Percentiles rank a stretch among this genome's conserved stretches.
These are phyloP conservation scores for Microchirus variegatus DNA, from an alignment of 2,797 vertebrate genomes.

Conservation along the genomic window DNA sequence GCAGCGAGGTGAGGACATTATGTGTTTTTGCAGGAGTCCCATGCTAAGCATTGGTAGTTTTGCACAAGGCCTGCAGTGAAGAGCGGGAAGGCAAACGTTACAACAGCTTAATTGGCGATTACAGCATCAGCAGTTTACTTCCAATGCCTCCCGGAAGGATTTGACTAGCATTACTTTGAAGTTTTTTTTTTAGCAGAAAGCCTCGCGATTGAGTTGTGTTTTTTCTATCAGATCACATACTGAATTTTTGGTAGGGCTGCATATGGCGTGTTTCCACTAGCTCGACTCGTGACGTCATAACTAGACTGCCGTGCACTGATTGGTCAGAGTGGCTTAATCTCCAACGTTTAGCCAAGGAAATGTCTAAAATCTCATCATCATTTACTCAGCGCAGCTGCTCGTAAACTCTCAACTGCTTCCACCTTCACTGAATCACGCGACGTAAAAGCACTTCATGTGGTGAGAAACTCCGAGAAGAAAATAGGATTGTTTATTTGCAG, in stretches of 20 bases:
- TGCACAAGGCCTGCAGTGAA: constrained; percentile 26
- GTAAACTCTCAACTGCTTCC: too few species aligned
- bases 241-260: not conserved
- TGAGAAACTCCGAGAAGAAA: too few species aligned
- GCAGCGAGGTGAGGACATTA: constrained; percentile 8
- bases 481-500: too few species aligned
- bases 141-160: constrained; percentile 39
- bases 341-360: too few species aligned
- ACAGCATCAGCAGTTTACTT: constrained; percentile 64
- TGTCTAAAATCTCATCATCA: too few species aligned
- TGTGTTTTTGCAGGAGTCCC: constrained; percentile 46
- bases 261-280: too few species aligned
- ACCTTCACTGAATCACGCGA: too few species aligned
- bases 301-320: too few species aligned
- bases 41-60: constrained; percentile 54
- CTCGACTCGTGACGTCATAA: too few species aligned
- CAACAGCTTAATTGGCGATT: constrained; percentile 70
- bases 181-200: not conserved
- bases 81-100: constrained; percentile 42
- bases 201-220: constrained; percentile 4
- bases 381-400: too few species aligned
- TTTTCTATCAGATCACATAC: not conserved
- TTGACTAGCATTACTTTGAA: constrained; percentile 25
- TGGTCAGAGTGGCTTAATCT: too few species aligned
- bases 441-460: too few species aligned